Percentiles rank a stretch among this genome's conserved stretches.
Conservation (phyloP, 2,888 invertebrate genomes). For the Gymnosoma rotundatum region DNA sequence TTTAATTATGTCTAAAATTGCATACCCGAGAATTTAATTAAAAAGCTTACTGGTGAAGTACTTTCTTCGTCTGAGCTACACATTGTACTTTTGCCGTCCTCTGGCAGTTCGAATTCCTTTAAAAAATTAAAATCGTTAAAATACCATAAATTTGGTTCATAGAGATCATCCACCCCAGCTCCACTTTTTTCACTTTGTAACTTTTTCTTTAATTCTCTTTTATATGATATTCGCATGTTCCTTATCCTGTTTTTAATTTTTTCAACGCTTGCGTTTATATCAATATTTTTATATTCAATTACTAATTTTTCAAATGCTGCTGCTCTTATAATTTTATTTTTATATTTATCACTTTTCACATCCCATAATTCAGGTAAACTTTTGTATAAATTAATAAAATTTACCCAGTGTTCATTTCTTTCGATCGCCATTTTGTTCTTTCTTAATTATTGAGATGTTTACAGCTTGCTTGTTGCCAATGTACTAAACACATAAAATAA, state of each 20-base stretch:
- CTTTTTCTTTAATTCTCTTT: constrained; percentile 9
- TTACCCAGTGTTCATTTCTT: neutral
- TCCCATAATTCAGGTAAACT: too few species aligned
- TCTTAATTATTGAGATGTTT: neutral
- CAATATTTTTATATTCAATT: too few species aligned
- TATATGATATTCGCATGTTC: constrained; percentile 26
- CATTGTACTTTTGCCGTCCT: constrained; percentile 13
- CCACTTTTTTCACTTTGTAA: constrained; percentile 21
- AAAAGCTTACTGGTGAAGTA: constrained; percentile 20
- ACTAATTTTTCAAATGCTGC: too few species aligned
- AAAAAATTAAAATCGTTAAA: constrained; percentile 33
- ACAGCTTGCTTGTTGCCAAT: neutral
- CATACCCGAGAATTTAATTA: constrained; percentile 8
- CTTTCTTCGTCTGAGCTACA: neutral
- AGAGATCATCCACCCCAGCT: constrained; percentile 15
- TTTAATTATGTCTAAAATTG: neutral
- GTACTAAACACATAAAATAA: too few species aligned
- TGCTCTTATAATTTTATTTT: too few species aligned
- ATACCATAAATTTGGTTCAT: constrained; percentile 39
- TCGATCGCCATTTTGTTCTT: constrained; percentile 11
- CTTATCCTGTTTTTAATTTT: constrained; percentile 17
- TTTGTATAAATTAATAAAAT: constrained; percentile 1
- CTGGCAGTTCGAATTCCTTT: constrained; percentile 31
- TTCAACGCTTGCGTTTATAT: too few species aligned
- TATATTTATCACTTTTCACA: too few species aligned